Evolutionary conservation across 2,113 vertebrate species (phyloP).

Genomic region (Petrocephalus zakoni): DNA sequence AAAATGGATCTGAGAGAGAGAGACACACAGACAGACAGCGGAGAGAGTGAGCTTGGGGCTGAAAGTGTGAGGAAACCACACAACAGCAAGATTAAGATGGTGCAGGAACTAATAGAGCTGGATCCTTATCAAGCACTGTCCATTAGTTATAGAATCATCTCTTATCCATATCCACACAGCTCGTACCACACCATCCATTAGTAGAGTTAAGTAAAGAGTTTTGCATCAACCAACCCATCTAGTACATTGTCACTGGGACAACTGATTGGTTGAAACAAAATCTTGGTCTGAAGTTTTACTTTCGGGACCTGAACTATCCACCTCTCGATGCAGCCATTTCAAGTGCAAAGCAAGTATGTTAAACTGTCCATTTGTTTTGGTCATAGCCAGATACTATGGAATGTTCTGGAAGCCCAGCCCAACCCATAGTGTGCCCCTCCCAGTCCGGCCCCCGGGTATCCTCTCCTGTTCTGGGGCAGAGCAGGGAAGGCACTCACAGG

Average conservation of each 20-base stretch:
- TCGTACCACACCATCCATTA: not conserved
- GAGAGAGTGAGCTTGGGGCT: not conserved
- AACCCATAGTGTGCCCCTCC: not conserved
- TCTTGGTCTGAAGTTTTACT: not conserved
- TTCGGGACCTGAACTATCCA: not conserved
- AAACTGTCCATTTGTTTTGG: not conserved
- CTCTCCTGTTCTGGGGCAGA: not conserved
- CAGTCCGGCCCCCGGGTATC: not conserved
- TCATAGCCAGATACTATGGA: not conserved
- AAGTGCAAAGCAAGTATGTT: not conserved
- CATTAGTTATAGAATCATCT: not conserved
- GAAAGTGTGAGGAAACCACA: not conserved
- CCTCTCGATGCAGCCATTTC: not conserved
- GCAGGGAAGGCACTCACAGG: slow-evolving; percentile 71
- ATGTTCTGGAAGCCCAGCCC: not conserved
- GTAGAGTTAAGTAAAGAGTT: not conserved
- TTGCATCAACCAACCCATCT: not conserved
- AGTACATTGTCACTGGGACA: not conserved
- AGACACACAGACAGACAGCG: not conserved
- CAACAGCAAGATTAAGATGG: not conserved
- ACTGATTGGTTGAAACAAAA: not conserved
- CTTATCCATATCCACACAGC: not conserved
- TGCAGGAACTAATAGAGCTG: not conserved
- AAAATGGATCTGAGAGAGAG: slow-evolving; percentile 80
- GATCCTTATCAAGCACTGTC: not conserved